phyloP scores from a whole-genome alignment of 2,113 vertebrate species.

The Actenoides hombroni region DNA sequence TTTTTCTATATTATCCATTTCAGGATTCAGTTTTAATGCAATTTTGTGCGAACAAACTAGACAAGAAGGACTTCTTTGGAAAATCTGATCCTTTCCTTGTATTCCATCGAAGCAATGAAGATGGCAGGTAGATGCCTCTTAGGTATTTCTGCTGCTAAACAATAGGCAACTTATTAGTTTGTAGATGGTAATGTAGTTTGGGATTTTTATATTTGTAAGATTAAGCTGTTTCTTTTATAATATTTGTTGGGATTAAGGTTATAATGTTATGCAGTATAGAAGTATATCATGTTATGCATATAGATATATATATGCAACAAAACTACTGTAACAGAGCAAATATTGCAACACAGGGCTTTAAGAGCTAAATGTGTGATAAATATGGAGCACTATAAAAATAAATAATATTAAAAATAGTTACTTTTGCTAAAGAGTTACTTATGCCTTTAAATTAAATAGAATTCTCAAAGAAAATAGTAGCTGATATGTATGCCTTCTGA shows the following conservation, averaged over 20 bases:
- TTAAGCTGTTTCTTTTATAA: background rate
- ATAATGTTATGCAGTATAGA: background rate
- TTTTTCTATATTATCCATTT: constrained; percentile 9
- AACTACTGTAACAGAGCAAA: background rate
- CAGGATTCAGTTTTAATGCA: constrained; percentile 90
- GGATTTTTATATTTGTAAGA: background rate
- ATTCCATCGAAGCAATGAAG: constrained; percentile 89
- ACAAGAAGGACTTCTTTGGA: constrained; percentile 91
- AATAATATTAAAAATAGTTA: background rate
- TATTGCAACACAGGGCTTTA: background rate
- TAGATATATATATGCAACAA: background rate
- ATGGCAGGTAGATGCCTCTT: constrained; percentile 77
- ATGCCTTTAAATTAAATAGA: background rate
- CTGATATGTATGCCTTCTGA: background rate
- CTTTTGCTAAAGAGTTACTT: background rate
- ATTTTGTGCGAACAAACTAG: constrained; percentile 88
- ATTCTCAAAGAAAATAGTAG: background rate
- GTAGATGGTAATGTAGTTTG: background rate
- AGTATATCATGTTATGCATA: background rate
- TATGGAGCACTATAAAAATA: background rate
- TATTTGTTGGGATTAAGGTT: background rate
- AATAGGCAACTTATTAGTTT: background rate
- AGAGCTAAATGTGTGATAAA: background rate
- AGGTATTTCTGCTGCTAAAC: background rate
- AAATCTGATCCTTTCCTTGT: constrained; percentile 90